phyloP scores from a whole-genome alignment of 2,113 vertebrate species.

The Neofelis nebulosa region DNA sequence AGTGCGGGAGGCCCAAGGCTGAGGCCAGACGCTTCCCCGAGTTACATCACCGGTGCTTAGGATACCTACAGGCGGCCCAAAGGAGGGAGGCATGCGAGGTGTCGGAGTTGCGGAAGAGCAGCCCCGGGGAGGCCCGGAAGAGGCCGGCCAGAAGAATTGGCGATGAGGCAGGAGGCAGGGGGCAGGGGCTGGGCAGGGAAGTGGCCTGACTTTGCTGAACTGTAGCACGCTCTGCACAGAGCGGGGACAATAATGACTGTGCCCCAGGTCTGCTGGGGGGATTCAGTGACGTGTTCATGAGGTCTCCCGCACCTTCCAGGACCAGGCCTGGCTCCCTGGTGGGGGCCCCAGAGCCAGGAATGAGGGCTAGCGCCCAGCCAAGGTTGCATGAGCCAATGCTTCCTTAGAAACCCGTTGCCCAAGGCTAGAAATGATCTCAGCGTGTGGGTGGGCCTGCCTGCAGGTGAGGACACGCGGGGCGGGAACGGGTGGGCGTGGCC shows the following conservation, averaged over 20 bases:
- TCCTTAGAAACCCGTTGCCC: neutral
- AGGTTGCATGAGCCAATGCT: neutral
- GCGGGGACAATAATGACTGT: neutral
- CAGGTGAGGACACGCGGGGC: slow-evolving; percentile 15
- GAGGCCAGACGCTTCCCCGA: neutral
- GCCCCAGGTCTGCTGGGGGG: no score
- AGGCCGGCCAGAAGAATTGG: neutral
- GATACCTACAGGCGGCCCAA: neutral
- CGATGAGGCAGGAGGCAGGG: fast-evolving
- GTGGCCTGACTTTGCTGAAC: neutral
- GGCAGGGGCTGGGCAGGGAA: neutral
- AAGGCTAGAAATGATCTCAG: slow-evolving; percentile 48
- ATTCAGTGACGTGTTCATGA: fast-evolving
- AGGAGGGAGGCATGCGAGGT: neutral
- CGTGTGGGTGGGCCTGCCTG: neutral
- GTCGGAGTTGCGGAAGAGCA: neutral
- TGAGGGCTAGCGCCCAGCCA: neutral
- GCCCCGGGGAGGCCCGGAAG: neutral
- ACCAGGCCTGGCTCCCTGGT: neutral
- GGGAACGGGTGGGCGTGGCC: neutral
- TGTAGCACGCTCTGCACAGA: neutral
- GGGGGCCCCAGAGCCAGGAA: neutral
- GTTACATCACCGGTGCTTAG: fast-evolving
- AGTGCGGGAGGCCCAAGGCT: neutral
- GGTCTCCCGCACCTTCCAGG: no score